Evolutionary conservation across 2,797 vertebrate genomes (phyloP).

Genomic region (Diceros bicornis): DNA sequence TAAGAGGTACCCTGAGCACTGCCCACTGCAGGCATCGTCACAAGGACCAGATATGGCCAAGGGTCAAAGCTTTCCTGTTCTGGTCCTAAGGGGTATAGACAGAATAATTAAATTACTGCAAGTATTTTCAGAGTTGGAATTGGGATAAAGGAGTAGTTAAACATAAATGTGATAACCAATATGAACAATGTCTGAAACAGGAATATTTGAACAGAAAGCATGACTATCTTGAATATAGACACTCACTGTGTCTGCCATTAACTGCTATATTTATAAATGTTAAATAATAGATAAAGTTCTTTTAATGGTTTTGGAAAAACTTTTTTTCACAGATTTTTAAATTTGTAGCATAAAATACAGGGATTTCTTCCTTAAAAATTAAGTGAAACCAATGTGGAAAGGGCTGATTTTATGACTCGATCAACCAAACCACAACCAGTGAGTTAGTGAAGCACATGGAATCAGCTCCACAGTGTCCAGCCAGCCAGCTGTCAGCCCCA

Average conservation of each 20-base stretch:
- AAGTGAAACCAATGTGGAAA: not conserved
- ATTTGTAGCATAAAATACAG: not conserved
- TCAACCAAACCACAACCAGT: not conserved
- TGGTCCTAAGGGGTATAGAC: not conserved
- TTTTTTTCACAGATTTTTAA: not conserved
- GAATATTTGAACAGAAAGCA: not conserved
- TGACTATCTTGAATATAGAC: not conserved
- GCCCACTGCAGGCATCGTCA: accelerated
- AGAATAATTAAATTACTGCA: not conserved
- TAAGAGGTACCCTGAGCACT: not conserved
- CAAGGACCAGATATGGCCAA: not conserved
- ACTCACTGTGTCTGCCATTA: not conserved
- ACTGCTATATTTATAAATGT: not conserved
- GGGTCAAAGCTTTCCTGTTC: too few species aligned
- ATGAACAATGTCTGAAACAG: not conserved
- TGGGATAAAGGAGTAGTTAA: not conserved
- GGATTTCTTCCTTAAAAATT: not conserved
- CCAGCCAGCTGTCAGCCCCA: accelerated
- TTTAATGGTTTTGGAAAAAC: not conserved
- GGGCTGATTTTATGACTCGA: not conserved
- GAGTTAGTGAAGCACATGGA: not conserved
- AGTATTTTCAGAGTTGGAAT: not conserved
- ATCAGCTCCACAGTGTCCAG: accelerated
- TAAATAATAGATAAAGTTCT: not conserved
- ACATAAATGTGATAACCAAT: not conserved